Evolutionary conservation across 2,797 vertebrate species (phyloP).

Genomic region (Sylvia borin): DNA sequence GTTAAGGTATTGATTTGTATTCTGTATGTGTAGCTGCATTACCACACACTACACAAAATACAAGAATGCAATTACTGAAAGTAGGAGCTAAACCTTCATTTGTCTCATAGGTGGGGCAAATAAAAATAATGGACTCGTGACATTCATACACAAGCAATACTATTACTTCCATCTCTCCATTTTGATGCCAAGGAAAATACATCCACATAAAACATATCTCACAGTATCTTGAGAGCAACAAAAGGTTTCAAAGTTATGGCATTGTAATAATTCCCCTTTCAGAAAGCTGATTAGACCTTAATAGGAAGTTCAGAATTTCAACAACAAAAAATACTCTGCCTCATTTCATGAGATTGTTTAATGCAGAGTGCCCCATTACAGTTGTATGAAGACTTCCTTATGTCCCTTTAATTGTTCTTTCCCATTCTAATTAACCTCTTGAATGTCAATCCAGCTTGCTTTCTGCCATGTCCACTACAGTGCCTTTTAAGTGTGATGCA

Average conservation of each 20-base stretch:
- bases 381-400: conserved; percentile 61
- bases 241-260: conserved; percentile 21
- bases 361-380: conserved; percentile 55
- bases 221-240: not conserved
- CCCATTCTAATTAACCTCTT: conserved; percentile 69
- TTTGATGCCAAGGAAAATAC: conserved; percentile 14
- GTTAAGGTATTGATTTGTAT: conserved; percentile 49
- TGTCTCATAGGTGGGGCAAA: not conserved
- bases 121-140: not conserved
- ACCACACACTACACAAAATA: conserved; percentile 23
- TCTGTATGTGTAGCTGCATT: conserved; percentile 4
- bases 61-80: conserved; percentile 1
- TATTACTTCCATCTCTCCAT: not conserved
- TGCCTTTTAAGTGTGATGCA: not conserved
- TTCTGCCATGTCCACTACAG: not conserved
- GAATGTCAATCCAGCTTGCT: conserved; percentile 47
- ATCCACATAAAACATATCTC: not conserved
- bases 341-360: conserved; percentile 62
- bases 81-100: conserved; percentile 27
- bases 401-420: conserved; percentile 67
- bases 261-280: conserved; percentile 52
- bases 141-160: not conserved
- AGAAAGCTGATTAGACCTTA: conserved; percentile 69
- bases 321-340: conserved; percentile 51
- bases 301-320: conserved; percentile 60